Percentiles rank a stretch among this genome's conserved stretches.
phyloP scores from a whole-genome alignment of 2,113 vertebrate genomes.

The Alethe diademata region DNA sequence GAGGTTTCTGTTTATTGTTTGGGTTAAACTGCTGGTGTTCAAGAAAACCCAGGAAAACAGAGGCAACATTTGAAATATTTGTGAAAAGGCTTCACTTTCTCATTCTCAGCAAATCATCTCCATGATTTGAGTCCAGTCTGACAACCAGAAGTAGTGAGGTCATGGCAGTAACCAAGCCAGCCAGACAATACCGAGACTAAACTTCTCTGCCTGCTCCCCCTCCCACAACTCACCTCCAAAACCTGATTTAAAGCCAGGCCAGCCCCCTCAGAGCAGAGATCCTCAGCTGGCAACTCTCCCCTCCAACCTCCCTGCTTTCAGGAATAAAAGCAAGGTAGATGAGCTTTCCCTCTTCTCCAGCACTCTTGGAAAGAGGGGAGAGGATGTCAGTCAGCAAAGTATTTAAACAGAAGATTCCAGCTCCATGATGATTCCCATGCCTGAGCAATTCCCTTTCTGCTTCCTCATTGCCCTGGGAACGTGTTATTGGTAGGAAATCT shows the following conservation, averaged over 20 bases:
- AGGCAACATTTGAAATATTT: neutral
- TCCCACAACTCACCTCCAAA: neutral
- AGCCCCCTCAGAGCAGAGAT: neutral
- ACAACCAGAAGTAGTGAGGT: conserved; percentile 51
- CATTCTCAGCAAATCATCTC: neutral
- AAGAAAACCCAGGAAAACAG: neutral
- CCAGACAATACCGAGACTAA: conserved; percentile 40
- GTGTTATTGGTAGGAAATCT: accelerated
- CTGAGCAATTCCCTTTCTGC: neutral
- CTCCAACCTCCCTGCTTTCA: neutral
- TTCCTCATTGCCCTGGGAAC: neutral
- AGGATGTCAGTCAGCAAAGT: neutral
- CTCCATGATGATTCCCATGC: neutral
- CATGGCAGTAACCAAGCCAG: conserved; percentile 46
- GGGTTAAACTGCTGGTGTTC: neutral
- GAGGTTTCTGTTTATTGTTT: neutral
- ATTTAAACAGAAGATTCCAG: neutral
- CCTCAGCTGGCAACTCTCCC: neutral
- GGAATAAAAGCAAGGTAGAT: neutral
- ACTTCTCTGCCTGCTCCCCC: neutral
- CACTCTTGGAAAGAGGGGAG: neutral
- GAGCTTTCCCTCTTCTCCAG: neutral
- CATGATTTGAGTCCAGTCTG: neutral
- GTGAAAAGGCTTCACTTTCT: neutral
- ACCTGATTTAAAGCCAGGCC: neutral